Conservation (phyloP, 2,113 vertebrate species). For the Neolamprologus fasciatus region DNA sequence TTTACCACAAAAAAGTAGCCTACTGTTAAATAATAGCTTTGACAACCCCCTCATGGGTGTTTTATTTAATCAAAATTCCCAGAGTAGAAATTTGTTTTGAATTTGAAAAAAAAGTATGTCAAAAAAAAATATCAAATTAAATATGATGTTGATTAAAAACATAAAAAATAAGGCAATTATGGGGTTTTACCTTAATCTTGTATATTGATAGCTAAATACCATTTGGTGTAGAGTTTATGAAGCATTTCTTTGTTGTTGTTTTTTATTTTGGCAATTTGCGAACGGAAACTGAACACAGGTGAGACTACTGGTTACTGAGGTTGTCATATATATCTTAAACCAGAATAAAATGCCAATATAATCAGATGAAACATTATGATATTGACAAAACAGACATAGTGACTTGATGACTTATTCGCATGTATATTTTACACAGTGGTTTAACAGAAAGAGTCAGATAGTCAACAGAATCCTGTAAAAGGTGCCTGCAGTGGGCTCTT, state of each 20-base stretch:
- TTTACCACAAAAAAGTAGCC: neutral
- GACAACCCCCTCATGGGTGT: accelerated
- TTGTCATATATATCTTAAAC: neutral
- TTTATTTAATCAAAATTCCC: neutral
- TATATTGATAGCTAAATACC: neutral
- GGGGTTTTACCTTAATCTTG: neutral
- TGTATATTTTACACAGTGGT: neutral
- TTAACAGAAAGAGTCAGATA: neutral
- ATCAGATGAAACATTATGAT: neutral
- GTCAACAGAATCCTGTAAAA: neutral
- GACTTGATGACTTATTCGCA: neutral
- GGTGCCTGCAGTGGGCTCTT: neutral
- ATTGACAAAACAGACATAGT: neutral
- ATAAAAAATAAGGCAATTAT: neutral
- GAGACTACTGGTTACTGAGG: neutral
- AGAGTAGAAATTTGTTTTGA: neutral
- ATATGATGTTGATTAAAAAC: neutral
- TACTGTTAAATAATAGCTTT: neutral
- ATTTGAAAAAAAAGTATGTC: neutral
- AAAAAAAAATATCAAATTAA: neutral
- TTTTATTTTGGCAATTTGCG: neutral
- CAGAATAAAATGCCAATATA: neutral
- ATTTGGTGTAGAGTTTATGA: neutral
- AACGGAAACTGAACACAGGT: neutral
- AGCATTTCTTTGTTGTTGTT: neutral